A percentile compares a stretch with the other conserved stretches of the same genome.
phyloP scores from a whole-genome alignment of 2,113 vertebrate species.

The Anoplopoma fimbria region DNA sequence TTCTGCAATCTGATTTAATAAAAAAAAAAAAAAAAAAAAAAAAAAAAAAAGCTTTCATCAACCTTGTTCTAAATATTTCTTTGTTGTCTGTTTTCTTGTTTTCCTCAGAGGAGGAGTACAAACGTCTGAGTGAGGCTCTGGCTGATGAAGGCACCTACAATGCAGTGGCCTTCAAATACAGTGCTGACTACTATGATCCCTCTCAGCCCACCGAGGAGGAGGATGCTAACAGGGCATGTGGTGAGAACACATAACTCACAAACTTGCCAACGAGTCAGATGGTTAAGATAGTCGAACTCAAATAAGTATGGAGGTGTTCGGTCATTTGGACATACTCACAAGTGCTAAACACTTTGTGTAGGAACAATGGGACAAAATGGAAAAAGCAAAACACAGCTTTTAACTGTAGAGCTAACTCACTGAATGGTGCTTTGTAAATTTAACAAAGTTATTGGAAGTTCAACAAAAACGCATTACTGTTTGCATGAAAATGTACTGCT shows the following conservation, averaged over 20 bases:
- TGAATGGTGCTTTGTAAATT: neutral
- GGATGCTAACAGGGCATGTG: constrained; percentile 88
- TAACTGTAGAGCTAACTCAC: neutral
- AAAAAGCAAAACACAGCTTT: neutral
- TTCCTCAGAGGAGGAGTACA: constrained; percentile 97
- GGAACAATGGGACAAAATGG: neutral
- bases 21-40: too few species aligned
- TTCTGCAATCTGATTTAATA: neutral
- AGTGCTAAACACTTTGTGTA: neutral
- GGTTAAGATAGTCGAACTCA: neutral
- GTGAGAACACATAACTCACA: constrained; percentile 74
- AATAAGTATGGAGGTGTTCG: too few species aligned
- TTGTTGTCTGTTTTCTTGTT: neutral
- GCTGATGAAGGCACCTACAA: constrained; percentile 95
- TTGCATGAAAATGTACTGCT: neutral
- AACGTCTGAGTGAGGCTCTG: constrained; percentile 95
- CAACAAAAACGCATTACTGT: neutral
- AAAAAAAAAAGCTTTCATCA: too few species aligned
- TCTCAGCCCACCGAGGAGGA: constrained; percentile 98
- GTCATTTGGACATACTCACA: neutral
- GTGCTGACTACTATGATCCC: constrained; percentile 97
- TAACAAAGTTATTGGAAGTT: neutral
- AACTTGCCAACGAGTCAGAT: neutral
- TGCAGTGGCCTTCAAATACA: constrained; percentile 94
- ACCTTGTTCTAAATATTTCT: neutral